phyloP scores from a whole-genome alignment of 1,140 invertebrate species.

The Pectinophora gossypiella region DNA sequence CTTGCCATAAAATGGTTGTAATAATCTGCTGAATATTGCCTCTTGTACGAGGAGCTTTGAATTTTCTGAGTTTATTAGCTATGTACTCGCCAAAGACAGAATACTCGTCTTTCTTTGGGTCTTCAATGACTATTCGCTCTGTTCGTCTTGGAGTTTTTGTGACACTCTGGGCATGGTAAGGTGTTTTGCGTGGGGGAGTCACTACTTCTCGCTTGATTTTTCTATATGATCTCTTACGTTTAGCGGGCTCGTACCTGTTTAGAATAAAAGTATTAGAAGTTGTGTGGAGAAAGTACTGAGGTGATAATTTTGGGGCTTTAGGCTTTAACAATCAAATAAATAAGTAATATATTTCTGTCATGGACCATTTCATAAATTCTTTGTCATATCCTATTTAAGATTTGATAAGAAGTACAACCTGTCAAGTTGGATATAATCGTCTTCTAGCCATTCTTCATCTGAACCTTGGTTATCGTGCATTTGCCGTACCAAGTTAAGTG shows the following conservation, averaged over 20 bases:
- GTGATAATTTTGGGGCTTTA: too few relatives aligned
- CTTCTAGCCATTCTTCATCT: constrained; percentile 64
- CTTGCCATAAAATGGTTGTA: constrained; percentile 64
- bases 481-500: constrained; percentile 46
- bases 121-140: constrained; percentile 17
- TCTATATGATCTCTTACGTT: constrained; percentile 42
- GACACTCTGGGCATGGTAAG: background rate
- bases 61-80: constrained; percentile 58
- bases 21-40: constrained; percentile 64
- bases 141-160: background rate
- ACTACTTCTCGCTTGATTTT: constrained; percentile 52
- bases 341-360: too few relatives aligned
- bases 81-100: constrained; percentile 60
- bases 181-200: constrained; percentile 18
- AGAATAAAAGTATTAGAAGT: too few relatives aligned
- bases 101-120: constrained; percentile 48
- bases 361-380: too few relatives aligned
- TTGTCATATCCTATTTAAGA: too few relatives aligned
- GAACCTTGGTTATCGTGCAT: constrained; percentile 36
- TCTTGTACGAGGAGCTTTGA: constrained; percentile 41
- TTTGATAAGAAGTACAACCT: too few relatives aligned
- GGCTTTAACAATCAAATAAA: too few relatives aligned
- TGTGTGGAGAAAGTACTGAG: too few relatives aligned
- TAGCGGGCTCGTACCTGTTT: constrained; percentile 41
- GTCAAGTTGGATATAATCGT: constrained; percentile 50